These are phyloP conservation scores for Copsychus sechellarum DNA, from an alignment of 2,113 vertebrate genomes.

Conservation along the genomic window DNA sequence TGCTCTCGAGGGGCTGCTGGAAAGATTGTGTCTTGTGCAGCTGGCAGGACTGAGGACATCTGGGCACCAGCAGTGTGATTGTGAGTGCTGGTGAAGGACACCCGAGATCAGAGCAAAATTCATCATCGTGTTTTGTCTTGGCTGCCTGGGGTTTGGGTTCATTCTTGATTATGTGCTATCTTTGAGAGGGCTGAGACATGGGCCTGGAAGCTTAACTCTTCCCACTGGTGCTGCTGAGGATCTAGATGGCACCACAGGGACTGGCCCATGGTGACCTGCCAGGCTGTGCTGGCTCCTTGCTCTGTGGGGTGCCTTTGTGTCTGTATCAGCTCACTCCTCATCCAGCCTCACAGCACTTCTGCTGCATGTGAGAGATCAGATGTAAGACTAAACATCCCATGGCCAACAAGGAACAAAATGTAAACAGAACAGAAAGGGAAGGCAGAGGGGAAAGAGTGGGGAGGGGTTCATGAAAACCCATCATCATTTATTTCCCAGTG, in stretches of 20 bases:
- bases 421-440: background rate
- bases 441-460: background rate
- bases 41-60: background rate
- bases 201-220: background rate
- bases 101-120: background rate
- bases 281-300: background rate
- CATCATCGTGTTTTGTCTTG: background rate
- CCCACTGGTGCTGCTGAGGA: background rate
- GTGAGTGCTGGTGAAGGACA: background rate
- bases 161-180: background rate
- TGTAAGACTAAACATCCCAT: background rate
- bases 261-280: accelerated
- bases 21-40: background rate
- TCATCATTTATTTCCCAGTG: background rate
- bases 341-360: accelerated
- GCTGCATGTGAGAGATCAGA: background rate
- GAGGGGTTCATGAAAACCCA: background rate
- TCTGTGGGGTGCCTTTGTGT: background rate
- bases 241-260: background rate
- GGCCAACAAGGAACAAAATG: background rate
- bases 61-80: background rate
- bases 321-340: background rate
- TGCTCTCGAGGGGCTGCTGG: background rate
- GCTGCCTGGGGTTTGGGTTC: background rate
- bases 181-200: background rate